These are phyloP conservation scores for Drosophila sulfurigaster DNA, from an alignment of 1,140 invertebrate species.

Conservation along the genomic window DNA sequence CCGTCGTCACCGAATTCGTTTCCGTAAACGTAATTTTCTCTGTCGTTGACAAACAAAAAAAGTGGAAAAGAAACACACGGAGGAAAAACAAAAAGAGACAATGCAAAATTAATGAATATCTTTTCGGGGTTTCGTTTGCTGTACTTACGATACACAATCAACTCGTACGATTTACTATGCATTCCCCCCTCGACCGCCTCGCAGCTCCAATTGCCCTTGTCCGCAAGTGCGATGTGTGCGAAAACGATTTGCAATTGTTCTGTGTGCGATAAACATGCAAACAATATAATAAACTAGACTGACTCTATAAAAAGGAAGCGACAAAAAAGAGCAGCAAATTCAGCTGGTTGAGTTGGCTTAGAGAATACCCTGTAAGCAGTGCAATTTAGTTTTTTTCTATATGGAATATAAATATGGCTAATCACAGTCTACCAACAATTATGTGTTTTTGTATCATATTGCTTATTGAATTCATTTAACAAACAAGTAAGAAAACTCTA, in stretches of 20 bases:
- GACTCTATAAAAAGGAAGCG: constrained; percentile 24
- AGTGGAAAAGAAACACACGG: constrained; percentile 32
- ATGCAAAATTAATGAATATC: constrained; percentile 75
- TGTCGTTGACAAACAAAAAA: too few species aligned
- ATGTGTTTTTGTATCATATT: too few species aligned
- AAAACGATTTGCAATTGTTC: constrained; percentile 85
- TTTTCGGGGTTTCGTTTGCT: constrained; percentile 27
- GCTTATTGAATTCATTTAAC: too few species aligned
- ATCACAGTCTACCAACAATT: too few species aligned
- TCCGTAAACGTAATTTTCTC: constrained; percentile 86
- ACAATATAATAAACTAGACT: constrained; percentile 18
- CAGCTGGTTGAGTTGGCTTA: not conserved
- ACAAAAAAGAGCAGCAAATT: constrained; percentile 23
- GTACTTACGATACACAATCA: constrained; percentile 85
- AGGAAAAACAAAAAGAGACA: constrained; percentile 48
- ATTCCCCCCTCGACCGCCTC: constrained; percentile 63
- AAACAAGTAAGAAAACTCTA: too few species aligned
- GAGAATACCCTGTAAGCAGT: not conserved
- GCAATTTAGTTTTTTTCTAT: too few species aligned
- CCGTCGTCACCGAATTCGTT: constrained; percentile 84
- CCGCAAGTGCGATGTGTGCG: constrained; percentile 77
- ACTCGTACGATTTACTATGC: constrained; percentile 81
- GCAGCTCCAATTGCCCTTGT: constrained; percentile 85
- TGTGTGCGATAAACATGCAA: constrained; percentile 35
- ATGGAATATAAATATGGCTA: too few species aligned